A percentile compares a stretch with the other conserved stretches of the same genome.
Conservation (phyloP, 1,140 invertebrate genomes). For the Diachasma alloeum region DNA sequence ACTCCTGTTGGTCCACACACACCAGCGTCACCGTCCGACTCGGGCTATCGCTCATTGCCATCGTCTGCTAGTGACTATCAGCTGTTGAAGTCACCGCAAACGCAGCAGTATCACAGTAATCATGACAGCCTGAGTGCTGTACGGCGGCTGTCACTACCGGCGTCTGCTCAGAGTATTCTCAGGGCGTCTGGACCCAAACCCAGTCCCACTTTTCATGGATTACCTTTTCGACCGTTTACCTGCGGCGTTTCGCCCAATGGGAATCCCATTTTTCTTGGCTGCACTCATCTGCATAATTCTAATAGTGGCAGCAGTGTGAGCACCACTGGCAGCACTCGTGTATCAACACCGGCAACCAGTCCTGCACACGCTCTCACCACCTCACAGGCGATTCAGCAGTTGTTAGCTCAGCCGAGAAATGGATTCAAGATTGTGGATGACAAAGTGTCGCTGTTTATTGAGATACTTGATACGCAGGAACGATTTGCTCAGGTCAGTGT, state of each 20-base stretch:
- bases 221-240: conserved; percentile 65
- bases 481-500: conserved; percentile 77
- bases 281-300: conserved; percentile 59
- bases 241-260: conserved; percentile 63
- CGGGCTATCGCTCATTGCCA: conserved; percentile 66
- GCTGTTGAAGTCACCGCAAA: conserved; percentile 63
- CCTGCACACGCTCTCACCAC: conserved; percentile 65
- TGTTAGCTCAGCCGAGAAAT: conserved; percentile 73
- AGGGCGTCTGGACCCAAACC: conserved; percentile 64
- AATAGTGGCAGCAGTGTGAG: conserved; percentile 35
- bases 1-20: conserved; percentile 39
- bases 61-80: conserved; percentile 71
- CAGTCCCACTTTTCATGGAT: conserved; percentile 71
- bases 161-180: conserved; percentile 55
- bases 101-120: conserved; percentile 28
- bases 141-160: conserved; percentile 58
- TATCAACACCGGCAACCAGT: conserved; percentile 64
- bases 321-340: conserved; percentile 44
- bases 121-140: conserved; percentile 42
- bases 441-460: conserved; percentile 79
- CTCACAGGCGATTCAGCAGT: conserved; percentile 73
- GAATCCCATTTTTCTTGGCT: conserved; percentile 63
- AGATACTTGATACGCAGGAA: conserved; percentile 82
- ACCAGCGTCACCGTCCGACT: conserved; percentile 64
- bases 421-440: conserved; percentile 79